phyloP scores from a whole-genome alignment of 2,888 invertebrate species.

The Malthinus flaveolus region DNA sequence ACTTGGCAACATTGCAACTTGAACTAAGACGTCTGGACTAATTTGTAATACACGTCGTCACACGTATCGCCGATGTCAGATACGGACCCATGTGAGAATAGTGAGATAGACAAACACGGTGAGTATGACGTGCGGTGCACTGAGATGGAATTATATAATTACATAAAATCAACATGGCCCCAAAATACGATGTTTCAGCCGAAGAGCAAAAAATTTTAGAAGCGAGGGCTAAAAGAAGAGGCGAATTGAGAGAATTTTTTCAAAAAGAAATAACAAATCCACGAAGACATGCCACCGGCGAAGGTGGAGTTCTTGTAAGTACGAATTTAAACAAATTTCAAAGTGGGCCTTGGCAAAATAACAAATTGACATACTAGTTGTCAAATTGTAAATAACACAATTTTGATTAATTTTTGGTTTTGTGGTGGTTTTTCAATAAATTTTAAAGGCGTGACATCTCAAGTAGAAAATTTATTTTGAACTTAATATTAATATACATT shows the following conservation, averaged over 20 bases:
- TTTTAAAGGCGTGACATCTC: too few species aligned
- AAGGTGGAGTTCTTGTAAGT: conserved; percentile 75
- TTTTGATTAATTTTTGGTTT: too few species aligned
- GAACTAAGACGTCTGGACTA: too few species aligned
- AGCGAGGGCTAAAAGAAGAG: conserved; percentile 65
- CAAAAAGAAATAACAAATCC: conserved; percentile 74
- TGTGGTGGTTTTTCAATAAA: too few species aligned
- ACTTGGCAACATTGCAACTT: too few species aligned
- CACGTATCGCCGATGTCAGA: background rate
- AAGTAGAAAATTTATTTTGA: too few species aligned
- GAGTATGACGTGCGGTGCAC: conserved; percentile 3
- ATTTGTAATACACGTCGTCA: too few species aligned
- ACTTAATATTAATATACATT: too few species aligned
- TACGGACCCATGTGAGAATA: background rate
- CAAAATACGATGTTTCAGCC: conserved; percentile 61
- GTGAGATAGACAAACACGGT: background rate
- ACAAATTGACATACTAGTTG: too few species aligned
- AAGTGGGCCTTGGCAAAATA: background rate
- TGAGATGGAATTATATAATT: conserved; percentile 1
- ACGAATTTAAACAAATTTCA: background rate
- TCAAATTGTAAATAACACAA: too few species aligned
- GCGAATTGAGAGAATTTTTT: conserved; percentile 69
- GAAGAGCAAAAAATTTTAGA: conserved; percentile 59
- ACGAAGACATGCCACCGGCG: conserved; percentile 64
- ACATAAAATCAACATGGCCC: conserved; percentile 50